These are phyloP conservation scores for Rhea pennata DNA, from an alignment of 2,113 vertebrate species.

Conservation along the genomic window DNA sequence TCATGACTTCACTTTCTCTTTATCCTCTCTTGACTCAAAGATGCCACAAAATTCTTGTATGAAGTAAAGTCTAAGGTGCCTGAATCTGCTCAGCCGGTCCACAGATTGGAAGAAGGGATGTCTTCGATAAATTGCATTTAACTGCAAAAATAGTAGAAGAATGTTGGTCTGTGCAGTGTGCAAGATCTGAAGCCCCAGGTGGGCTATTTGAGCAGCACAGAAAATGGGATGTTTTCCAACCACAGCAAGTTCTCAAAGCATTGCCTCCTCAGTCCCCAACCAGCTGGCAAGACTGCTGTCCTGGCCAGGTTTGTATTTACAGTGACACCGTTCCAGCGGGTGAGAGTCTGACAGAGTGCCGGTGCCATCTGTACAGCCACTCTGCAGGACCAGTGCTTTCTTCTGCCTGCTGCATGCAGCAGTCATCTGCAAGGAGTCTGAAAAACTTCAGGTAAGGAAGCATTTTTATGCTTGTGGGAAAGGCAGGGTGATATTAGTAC, in stretches of 20 bases:
- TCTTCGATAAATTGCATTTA: neutral
- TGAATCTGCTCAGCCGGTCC: neutral
- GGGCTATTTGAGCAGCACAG: neutral
- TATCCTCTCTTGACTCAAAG: neutral
- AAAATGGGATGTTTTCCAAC: neutral
- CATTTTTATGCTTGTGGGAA: neutral
- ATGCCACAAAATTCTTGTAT: neutral
- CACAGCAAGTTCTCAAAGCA: neutral
- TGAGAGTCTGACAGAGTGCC: neutral
- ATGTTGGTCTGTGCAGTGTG: rapidly evolving
- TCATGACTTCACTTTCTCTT: neutral
- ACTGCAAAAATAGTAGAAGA: neutral
- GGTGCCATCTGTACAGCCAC: neutral
- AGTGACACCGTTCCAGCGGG: neutral
- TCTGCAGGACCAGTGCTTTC: neutral
- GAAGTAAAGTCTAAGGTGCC: neutral
- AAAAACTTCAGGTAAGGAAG: neutral
- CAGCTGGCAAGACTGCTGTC: neutral
- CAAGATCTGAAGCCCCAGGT: neutral
- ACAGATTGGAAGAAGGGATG: neutral
- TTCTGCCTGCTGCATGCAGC: neutral
- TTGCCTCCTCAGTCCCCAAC: neutral
- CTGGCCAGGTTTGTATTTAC: neutral
- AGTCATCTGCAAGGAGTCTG: neutral
- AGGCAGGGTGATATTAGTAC: no score